Percentiles rank a stretch among this genome's conserved stretches.
Conservation (phyloP, 2,113 vertebrate genomes). For the Platycercus adscitus region DNA sequence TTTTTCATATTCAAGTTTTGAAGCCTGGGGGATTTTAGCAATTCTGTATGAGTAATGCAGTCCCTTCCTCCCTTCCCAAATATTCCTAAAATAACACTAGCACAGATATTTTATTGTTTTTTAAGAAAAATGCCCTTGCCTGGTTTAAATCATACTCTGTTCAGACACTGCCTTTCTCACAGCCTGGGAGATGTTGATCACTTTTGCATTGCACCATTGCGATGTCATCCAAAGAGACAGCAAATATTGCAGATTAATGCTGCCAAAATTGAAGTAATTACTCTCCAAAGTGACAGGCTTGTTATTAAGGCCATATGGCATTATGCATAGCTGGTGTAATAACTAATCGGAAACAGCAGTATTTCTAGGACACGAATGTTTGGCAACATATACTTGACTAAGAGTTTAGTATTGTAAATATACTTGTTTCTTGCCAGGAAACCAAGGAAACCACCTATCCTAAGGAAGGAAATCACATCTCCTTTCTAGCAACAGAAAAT, state of each 20-base stretch:
- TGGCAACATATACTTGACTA: constrained; percentile 32
- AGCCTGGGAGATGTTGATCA: constrained; percentile 8
- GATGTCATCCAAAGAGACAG: constrained; percentile 24
- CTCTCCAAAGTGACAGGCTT: constrained; percentile 25
- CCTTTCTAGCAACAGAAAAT: neutral
- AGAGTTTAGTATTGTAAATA: constrained; percentile 23
- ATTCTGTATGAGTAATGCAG: neutral
- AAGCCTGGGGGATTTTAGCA: neutral
- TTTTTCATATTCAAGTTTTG: neutral
- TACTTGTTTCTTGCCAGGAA: constrained; percentile 8
- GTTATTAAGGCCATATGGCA: constrained; percentile 63
- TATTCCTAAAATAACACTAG: neutral
- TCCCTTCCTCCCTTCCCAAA: neutral
- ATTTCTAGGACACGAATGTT: constrained; percentile 24
- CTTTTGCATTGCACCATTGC: constrained; percentile 16
- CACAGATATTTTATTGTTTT: neutral
- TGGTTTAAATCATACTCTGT: neutral
- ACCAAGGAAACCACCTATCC: constrained; percentile 6
- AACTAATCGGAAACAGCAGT: constrained; percentile 40
- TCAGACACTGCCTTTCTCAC: neutral
- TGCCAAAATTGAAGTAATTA: constrained; percentile 62
- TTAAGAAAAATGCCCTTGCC: neutral
- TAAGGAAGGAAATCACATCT: neutral
- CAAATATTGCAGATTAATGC: constrained; percentile 45
- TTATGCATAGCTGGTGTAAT: constrained; percentile 25